A percentile compares a stretch with the other conserved stretches of the same genome.
Evolutionary conservation across 1,140 invertebrate genomes (phyloP).

Genomic region (Nephotettix cincticeps): DNA sequence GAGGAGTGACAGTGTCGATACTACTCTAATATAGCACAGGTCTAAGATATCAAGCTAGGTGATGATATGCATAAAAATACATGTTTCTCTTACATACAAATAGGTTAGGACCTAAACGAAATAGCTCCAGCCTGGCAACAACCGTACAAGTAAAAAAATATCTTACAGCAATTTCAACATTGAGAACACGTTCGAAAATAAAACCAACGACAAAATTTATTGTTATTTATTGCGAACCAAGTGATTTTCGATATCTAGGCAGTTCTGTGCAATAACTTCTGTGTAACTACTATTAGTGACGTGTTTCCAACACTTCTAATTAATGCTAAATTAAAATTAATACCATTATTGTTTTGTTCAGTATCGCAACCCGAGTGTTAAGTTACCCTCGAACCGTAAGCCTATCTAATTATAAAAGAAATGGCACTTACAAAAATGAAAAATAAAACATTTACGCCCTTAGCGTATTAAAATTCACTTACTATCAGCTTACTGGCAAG

Average conservation of each 20-base stretch:
- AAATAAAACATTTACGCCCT: background rate
- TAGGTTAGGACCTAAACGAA: slow-evolving; percentile 22
- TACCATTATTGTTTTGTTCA: slow-evolving; percentile 24
- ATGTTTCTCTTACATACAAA: slow-evolving; percentile 31
- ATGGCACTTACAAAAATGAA: slow-evolving; percentile 23
- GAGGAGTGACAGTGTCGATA: slow-evolving; percentile 7
- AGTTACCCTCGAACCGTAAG: slow-evolving; percentile 21
- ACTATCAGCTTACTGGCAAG: slow-evolving; percentile 1
- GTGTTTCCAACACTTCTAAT: slow-evolving; percentile 15
- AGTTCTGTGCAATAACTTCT: slow-evolving; percentile 17
- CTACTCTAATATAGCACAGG: slow-evolving; percentile 26
- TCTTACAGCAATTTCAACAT: slow-evolving; percentile 32
- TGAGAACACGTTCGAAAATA: slow-evolving; percentile 15
- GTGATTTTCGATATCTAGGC: slow-evolving; percentile 18
- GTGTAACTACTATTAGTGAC: slow-evolving; percentile 20
- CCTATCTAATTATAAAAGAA: slow-evolving; percentile 17
- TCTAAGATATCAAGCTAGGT: slow-evolving; percentile 30
- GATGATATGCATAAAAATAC: slow-evolving; percentile 34
- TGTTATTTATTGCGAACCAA: slow-evolving; percentile 22
- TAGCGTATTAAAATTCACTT: background rate
- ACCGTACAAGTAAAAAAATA: slow-evolving; percentile 33
- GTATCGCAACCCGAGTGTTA: slow-evolving; percentile 1
- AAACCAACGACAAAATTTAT: slow-evolving; percentile 4
- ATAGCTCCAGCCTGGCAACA: slow-evolving; percentile 22
- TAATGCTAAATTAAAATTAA: slow-evolving; percentile 16